Base-by-base conservation (phyloP, 2,113 vertebrate genomes). In the Archocentrus centrarchus region DNA sequence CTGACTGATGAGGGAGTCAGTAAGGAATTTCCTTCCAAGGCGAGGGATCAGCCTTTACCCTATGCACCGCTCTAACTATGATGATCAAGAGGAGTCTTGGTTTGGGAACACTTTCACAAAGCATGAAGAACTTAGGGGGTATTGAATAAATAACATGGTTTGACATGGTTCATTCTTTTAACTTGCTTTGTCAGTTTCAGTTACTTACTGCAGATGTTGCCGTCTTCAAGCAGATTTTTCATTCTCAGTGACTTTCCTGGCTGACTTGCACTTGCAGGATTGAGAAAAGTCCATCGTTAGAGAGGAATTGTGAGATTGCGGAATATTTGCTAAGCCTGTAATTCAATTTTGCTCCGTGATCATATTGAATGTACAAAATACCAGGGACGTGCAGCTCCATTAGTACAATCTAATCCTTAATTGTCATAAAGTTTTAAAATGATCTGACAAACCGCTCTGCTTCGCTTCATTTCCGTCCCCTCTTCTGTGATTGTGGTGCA, bases 31-130 rank as follows among this genome's bases (percentile, higher is more conserved):
- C 68, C 47, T 73, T 73, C 47, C 47, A 55, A 55, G 27, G 27
- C 47, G 18, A 73, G 7, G 2, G 47, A 55, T 73, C 68, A 73
- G 30, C 68, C 83, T 83, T 75, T 53, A 13, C 30, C 88, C 70
- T 14, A 10, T 41, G 57, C 73, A 27, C 35, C 20, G 30, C 50
- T 87, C 78, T 82, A 82, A 91, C n/a, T 77, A 70, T 73, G 86
- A 83, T 87, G 77, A 75, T 76, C 18, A 7, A 55, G 14, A 55
- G 14, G 85, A 85, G 55, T 61, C 86, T 81, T n/a, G 22, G 83
- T 79, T 82, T 62, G 3, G 4, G 11, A 44, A 11, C 41, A 44
- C 41, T 47, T 15, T 47, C 44, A 47, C 44, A 15, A 15, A 47
- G 66, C 66, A 53, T 20, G 18, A 55, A 20, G 18, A 55, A 3